Conservation (phyloP, 2,888 invertebrate genomes). For the Habroteleia sp. region DNA sequence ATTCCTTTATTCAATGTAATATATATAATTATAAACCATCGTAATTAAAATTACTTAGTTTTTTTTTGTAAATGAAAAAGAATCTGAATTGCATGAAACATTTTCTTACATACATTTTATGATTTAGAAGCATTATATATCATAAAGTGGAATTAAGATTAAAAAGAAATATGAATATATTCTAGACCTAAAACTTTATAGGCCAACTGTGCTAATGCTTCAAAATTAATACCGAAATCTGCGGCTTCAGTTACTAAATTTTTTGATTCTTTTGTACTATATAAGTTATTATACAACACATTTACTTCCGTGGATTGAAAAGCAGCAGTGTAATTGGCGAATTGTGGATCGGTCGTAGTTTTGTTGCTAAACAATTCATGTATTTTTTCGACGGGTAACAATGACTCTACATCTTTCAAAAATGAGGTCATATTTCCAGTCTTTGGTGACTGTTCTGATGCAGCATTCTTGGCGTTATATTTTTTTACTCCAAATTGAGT, state of each 20-base stretch:
- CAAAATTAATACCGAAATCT: neutral
- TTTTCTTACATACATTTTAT: too few relatives aligned
- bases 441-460: neutral
- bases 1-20: too few relatives aligned
- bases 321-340: constrained; percentile 7
- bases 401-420: neutral
- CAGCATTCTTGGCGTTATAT: constrained; percentile 8
- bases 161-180: too few relatives aligned
- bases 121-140: too few relatives aligned
- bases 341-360: constrained; percentile 13
- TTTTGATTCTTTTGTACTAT: neutral
- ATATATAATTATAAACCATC: too few relatives aligned
- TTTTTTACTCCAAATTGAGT: constrained; percentile 4
- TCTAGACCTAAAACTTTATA: constrained; percentile 1
- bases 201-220: constrained; percentile 1
- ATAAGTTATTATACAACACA: constrained; percentile 1
- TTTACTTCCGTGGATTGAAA: constrained; percentile 17
- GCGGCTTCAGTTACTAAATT: neutral
- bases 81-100: too few relatives aligned
- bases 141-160: too few relatives aligned
- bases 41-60: too few relatives aligned
- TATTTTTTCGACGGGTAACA: constrained; percentile 14
- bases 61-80: too few relatives aligned
- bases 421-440: constrained; percentile 22
- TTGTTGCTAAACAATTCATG: constrained; percentile 6